Evolutionary conservation across 2,113 vertebrate genomes (phyloP).

Genomic region (Stigmatopora argus): DNA sequence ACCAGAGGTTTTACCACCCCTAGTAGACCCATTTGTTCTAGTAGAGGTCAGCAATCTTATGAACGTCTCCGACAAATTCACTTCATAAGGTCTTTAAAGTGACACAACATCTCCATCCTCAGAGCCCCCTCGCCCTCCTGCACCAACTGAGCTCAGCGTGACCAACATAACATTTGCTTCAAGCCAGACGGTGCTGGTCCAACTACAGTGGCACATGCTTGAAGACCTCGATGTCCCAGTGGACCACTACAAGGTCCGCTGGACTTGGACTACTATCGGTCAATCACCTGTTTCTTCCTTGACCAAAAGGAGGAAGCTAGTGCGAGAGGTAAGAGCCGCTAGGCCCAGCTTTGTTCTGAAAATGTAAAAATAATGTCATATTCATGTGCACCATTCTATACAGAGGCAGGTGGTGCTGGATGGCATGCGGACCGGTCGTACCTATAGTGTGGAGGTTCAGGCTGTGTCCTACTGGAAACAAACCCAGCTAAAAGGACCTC

Average conservation of each 20-base stretch:
- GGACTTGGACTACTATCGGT: conserved; percentile 76
- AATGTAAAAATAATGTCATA: background rate
- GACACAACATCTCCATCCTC: conserved; percentile 1
- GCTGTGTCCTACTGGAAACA: conserved; percentile 86
- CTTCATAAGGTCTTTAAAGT: background rate
- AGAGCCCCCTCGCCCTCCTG: conserved; percentile 81
- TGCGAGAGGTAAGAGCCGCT: conserved; percentile 69
- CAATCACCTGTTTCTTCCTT: conserved; percentile 68
- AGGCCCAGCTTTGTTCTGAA: background rate
- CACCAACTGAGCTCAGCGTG: conserved; percentile 77
- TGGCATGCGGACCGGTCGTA: conserved; percentile 74
- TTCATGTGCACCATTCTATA: conserved; percentile 9
- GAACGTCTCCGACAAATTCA: background rate
- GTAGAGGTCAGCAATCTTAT: conserved; percentile 70
- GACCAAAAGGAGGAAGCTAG: conserved; percentile 81
- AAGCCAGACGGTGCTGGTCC: conserved; percentile 67
- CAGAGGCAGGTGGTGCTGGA: conserved; percentile 74
- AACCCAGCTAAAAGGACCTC: conserved; percentile 78
- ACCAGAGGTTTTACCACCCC: conserved; percentile 88
- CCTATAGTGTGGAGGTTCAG: conserved; percentile 83
- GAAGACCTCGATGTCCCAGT: conserved; percentile 81
- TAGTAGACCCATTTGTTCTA: conserved; percentile 85
- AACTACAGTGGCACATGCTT: conserved; percentile 74
- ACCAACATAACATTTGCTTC: conserved; percentile 72
- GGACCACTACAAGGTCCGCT: conserved; percentile 87